These are phyloP conservation scores for Barnardius zonarius DNA, from an alignment of 2,113 vertebrate genomes.

Conservation along the genomic window DNA sequence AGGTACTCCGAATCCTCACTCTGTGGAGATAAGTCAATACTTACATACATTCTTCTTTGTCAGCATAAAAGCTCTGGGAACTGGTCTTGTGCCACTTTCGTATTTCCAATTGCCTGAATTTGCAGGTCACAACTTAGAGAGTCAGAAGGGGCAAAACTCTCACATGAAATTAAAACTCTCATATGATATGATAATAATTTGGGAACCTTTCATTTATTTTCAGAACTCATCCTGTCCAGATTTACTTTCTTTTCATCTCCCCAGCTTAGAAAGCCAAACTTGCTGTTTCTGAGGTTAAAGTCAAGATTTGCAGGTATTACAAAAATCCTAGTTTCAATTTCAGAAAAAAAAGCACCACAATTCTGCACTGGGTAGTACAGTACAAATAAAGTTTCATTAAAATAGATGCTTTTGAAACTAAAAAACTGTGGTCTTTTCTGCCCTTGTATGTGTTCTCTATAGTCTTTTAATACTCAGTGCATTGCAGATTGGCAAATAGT, in stretches of 20 bases:
- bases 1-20: background rate
- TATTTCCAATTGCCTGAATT: background rate
- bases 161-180: background rate
- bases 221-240: background rate
- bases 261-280: background rate
- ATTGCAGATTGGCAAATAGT: background rate
- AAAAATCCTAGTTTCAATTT: background rate
- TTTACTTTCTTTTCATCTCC: background rate
- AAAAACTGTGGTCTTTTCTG: background rate
- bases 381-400: background rate
- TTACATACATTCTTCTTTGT: background rate
- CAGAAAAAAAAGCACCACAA: background rate
- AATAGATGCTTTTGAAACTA: background rate
- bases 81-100: too few relatives aligned
- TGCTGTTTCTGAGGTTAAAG: background rate
- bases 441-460: background rate
- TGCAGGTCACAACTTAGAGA: background rate
- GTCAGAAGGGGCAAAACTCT: background rate
- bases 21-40: background rate
- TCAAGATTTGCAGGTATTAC: background rate
- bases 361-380: background rate
- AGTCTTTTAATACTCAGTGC: background rate
- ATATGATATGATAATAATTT: background rate
- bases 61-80: background rate
- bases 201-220: background rate